Evolutionary conservation across 2,113 vertebrate genomes (phyloP).

Genomic region (Lasiurus borealis): DNA sequence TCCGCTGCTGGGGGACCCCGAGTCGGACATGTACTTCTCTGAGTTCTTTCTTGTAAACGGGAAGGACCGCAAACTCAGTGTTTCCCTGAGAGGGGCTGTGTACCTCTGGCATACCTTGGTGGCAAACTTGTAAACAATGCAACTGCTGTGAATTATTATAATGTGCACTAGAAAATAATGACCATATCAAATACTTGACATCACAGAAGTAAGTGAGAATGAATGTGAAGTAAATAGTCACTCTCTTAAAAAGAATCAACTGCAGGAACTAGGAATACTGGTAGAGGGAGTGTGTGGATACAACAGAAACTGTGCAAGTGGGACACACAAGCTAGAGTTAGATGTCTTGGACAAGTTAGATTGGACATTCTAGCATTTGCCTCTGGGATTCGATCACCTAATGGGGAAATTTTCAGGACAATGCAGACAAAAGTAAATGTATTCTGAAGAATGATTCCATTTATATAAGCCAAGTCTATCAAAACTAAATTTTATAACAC

Average conservation of each 20-base stretch:
- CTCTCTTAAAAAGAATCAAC: neutral
- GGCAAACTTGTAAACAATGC: neutral
- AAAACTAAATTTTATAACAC: neutral
- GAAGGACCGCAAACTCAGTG: neutral
- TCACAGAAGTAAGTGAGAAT: neutral
- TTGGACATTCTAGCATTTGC: neutral
- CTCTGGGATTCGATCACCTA: neutral
- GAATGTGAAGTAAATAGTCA: neutral
- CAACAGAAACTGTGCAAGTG: neutral
- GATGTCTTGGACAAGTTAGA: neutral
- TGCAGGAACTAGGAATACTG: neutral
- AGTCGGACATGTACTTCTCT: conserved; percentile 5
- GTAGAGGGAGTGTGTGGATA: neutral
- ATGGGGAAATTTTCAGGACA: neutral
- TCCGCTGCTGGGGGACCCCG: neutral
- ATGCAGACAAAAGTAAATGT: neutral
- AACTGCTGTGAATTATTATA: neutral
- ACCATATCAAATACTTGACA: neutral
- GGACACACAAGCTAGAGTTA: neutral
- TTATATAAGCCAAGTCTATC: neutral
- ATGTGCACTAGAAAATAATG: neutral
- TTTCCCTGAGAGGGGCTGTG: neutral
- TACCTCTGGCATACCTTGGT: no score
- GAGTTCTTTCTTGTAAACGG: neutral
- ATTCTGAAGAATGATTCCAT: conserved; percentile 14